Evolutionary conservation across 2,888 invertebrate genomes (phyloP).

Genomic region (Agonopterix heracliana): DNA sequence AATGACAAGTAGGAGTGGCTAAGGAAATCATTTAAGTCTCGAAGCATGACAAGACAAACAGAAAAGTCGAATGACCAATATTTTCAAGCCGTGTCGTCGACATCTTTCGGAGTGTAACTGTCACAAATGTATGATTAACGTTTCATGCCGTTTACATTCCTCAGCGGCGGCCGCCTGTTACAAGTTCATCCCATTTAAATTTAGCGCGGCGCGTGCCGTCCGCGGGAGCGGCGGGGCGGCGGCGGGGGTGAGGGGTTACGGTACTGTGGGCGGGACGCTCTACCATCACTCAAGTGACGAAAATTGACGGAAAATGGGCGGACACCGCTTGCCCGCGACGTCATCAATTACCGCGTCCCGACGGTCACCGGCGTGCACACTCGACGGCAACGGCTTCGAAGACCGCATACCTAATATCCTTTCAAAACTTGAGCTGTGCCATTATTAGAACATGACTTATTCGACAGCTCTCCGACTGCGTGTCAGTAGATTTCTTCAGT

Average conservation of each 20-base stretch:
- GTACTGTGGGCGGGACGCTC: slow-evolving; percentile 59
- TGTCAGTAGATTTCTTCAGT: neutral
- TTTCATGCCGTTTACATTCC: slow-evolving; percentile 60
- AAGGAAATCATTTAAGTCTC: slow-evolving; percentile 4
- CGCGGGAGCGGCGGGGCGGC: slow-evolving; percentile 32
- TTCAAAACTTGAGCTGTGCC: slow-evolving; percentile 34
- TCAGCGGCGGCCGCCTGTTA: slow-evolving; percentile 61
- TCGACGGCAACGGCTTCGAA: slow-evolving; percentile 39
- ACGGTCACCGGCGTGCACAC: slow-evolving; percentile 61
- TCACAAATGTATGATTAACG: slow-evolving; percentile 74
- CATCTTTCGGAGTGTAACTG: slow-evolving; percentile 56
- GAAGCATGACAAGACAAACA: slow-evolving; percentile 21
- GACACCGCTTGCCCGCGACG: slow-evolving; percentile 72
- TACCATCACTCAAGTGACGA: slow-evolving; percentile 76
- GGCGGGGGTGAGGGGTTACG: slow-evolving; percentile 22
- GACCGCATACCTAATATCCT: slow-evolving; percentile 62
- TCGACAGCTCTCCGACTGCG: slow-evolving; percentile 16
- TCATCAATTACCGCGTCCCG: slow-evolving; percentile 73
- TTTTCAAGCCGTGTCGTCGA: slow-evolving; percentile 43
- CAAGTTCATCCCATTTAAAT: slow-evolving; percentile 75
- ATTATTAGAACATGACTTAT: slow-evolving; percentile 43
- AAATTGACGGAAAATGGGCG: slow-evolving; percentile 78
- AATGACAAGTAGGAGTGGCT: neutral
- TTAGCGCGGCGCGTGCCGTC: slow-evolving; percentile 72
- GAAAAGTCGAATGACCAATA: slow-evolving; percentile 28